Conservation (phyloP, 1,140 invertebrate species). For the Phocides pigmalion region DNA sequence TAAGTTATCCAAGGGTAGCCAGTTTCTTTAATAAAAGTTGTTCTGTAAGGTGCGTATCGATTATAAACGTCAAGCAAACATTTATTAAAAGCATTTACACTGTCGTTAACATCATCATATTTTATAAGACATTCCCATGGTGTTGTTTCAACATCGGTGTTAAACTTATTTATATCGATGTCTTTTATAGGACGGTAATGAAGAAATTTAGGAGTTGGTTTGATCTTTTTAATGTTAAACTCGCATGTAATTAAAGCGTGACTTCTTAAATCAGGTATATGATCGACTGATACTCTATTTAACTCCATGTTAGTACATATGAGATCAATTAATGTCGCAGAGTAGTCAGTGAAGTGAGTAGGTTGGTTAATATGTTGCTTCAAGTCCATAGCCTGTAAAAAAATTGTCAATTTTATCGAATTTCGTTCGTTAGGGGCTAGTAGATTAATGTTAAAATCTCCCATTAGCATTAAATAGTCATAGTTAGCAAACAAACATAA, state of each 20-base stretch:
- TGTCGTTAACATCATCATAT: not conserved
- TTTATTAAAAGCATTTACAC: not conserved
- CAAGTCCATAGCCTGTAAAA: not conserved
- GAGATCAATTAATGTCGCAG: not conserved
- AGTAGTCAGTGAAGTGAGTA: not conserved
- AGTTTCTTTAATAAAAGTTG: not conserved
- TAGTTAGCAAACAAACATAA: not conserved
- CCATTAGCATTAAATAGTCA: not conserved
- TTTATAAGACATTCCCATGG: not conserved
- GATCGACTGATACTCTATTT: not conserved
- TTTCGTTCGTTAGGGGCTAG: not conserved
- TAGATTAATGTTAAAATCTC: conserved; percentile 12
- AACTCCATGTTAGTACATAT: not conserved
- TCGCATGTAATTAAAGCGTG: not conserved
- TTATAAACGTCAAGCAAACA: not conserved
- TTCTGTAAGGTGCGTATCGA: not conserved
- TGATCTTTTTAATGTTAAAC: not conserved
- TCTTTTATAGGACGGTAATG: not conserved
- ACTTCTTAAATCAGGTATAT: not conserved
- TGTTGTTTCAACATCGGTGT: not conserved
- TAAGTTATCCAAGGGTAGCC: not conserved
- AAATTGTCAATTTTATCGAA: not conserved
- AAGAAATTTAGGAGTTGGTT: not conserved
- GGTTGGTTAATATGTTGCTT: not conserved
- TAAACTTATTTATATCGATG: not conserved